Base-by-base conservation (phyloP, 2,888 invertebrate genomes). In the Celastrina argiolus region DNA sequence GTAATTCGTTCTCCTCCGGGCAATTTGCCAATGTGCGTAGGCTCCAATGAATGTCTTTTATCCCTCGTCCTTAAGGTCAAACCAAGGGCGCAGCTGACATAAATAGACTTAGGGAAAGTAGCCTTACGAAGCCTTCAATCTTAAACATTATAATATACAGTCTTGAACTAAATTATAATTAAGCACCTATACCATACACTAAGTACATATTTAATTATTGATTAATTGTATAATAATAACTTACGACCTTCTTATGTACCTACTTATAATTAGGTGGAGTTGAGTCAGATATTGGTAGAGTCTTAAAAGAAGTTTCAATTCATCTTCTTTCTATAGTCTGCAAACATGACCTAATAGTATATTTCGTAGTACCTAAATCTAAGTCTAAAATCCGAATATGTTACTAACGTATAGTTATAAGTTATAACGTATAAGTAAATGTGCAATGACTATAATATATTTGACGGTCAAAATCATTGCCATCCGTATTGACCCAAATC, bases 21-120 rank as follows among this genome's bases (percentile, higher is more conserved):
- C 80, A 75, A 74, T 70, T 76, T 75, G 81, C 81, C 81, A 81
- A 77, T 78, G 76, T 76, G 72, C 72, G 71, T 72, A 73, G 73
- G 75, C 74, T 73, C 69, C 70, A 66, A 68, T 74, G 71, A 73
- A 73, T 70, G 75, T 73, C 76, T 76, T 78, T 73, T 71, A 64
- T 65, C 69, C 68, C 63, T 68, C 51, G 51, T 51, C 51, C 66
- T 64, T 71, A 72, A 74, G 74, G 73, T 68, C 71, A 64, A 45
- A 39, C 61, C 67, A 72, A 74, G 73, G 73, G 66, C 71, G 66
- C 63, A 41, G 22, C 22, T 68, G 63, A 69, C 67, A 66, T 68
- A 70, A 69, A 71, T 71, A 72, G 67, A 69, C 65, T 42, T 16
- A 22, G 41, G 56, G 65, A 18, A 63, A 51, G 45, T 68, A n/a